Base-by-base conservation (phyloP, 2,888 invertebrate species). In the Drosophila anomelani region DNA sequence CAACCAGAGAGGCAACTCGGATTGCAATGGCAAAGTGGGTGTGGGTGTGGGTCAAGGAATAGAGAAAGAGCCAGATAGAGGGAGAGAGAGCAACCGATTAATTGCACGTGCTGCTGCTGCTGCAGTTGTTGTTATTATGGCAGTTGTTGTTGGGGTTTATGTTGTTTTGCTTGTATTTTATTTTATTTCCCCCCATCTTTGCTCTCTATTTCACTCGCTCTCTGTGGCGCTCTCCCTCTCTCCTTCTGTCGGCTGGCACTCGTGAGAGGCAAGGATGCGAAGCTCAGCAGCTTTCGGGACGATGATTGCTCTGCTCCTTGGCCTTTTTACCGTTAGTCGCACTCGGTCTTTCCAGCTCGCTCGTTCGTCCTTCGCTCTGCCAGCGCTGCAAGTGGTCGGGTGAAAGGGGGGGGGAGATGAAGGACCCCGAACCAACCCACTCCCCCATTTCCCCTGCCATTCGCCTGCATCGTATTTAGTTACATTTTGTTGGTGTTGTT, bases 121-220 rank as follows among this genome's bases (percentile, higher is more conserved):
- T 78, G 58, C 76, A 77, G 64, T 62, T 63, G 64, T 63, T 71
- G 57, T 67, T 73, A 59, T 74, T 73, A 74, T 73, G 58, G 74
- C 74, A 75, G 77, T 74, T 68, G 64, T 55, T 67, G 51, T 72
- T 72, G 68, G 60, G 51, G 61, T 64, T 82, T 79, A 74, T 88
- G 75, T 83, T 84, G 79, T 85, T 84, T 88, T 85, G 78, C 81
- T 85, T 88, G 81, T 85, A 85, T 86, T 85, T 85, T 87, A 87
- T 87, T 81, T 80, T 85, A 74, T 77, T 81, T 26, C 26, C 83
- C 80, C 71, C 78, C 41, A 41, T n/a, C 26, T 26, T 26, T 43
- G 60, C 54, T 64, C 32, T 56, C 46, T 72, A 74, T 72, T 23
- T 26, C 29, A 46, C 49, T 59, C 44, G 72, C 70, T 72, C 82